Percentiles rank a stretch among this genome's conserved stretches.
phyloP scores from a whole-genome alignment of 2,113 vertebrate species.

The Saccopteryx leptura region DNA sequence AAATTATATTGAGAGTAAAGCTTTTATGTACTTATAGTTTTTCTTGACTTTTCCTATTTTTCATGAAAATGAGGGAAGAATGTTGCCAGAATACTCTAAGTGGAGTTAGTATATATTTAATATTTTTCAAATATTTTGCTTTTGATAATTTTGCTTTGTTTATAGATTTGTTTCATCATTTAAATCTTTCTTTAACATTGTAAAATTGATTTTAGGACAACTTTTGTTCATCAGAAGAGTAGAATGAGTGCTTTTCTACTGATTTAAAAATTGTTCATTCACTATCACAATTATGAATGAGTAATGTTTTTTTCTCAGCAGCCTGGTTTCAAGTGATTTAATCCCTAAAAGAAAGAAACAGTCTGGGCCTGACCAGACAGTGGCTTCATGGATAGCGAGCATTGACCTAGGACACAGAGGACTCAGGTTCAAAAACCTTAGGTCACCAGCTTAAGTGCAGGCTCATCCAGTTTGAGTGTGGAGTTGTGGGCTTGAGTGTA shows the following conservation, averaged over 20 bases:
- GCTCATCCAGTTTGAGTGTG: too few species aligned
- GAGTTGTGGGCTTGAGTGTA: too few species aligned
- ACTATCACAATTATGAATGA: background rate
- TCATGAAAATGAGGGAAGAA: constrained; percentile 13
- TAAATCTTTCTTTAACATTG: background rate
- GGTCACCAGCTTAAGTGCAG: too few species aligned
- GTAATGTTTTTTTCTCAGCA: background rate
- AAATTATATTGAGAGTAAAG: constrained; percentile 56
- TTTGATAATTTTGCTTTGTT: background rate
- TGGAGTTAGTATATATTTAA: background rate
- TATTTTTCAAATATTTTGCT: background rate
- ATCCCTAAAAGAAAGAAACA: background rate
- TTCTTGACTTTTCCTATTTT: background rate
- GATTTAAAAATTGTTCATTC: background rate
- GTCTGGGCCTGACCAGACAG: background rate
- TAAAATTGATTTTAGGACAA: background rate
- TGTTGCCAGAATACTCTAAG: background rate
- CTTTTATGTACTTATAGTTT: background rate
- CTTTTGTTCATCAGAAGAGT: background rate
- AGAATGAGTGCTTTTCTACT: background rate
- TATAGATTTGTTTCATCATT: background rate
- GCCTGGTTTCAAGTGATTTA: background rate
- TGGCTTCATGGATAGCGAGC: too few species aligned
- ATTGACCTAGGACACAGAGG: too few species aligned
- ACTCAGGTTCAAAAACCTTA: too few species aligned